Base-by-base conservation (phyloP, 2,888 invertebrate genomes). In the Pegoplata infirma region DNA sequence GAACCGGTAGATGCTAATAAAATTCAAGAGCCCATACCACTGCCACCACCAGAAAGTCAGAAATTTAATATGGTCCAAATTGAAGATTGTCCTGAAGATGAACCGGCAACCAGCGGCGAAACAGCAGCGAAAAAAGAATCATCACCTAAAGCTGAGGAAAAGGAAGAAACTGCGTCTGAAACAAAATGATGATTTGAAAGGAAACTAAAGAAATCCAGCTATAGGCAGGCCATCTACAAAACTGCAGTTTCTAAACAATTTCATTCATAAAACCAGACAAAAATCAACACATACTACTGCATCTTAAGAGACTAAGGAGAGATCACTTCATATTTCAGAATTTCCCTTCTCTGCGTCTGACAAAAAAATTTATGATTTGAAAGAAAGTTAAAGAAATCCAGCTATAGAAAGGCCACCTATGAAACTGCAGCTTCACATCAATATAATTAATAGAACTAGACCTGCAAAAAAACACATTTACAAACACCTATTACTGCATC, bases 11-110 rank as follows among this genome's bases (percentile, higher is more conserved):
- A 88, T 82, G 86, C 84, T 16, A 86, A 84, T 23, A 86, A 86
- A 81, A 84, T 84, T 7, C 85, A 84, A 68, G 85, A 86, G 63
- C 85, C 88, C 53, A 88, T 88, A 81, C 88, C 88, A 36, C 82
- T 88, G 81, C 88, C 88, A 71, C 84, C 88, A 49, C 88, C 88
- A 32, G 83, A 84, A 58, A 81, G 80, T 23, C 51, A 77, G 2
- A 82, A 69, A 63, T 76, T 64, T 14, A 76, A 76, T 49, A 49
- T 58, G 58, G 81, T 66, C 25, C 77, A 73, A 71, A 69, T 63
- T 55, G 51, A 75, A 51, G 81, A 80, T 55, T 77, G 81, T 3
- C 82, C 81, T 16, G 84, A 75, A 67, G 75, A 82, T 21, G 81
- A 80, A 68, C 21, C 51, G 5, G 8, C 49, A 5, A n/a, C n/a